Evolutionary conservation across 2,888 invertebrate genomes (phyloP).

Genomic region (Acleris emargana): DNA sequence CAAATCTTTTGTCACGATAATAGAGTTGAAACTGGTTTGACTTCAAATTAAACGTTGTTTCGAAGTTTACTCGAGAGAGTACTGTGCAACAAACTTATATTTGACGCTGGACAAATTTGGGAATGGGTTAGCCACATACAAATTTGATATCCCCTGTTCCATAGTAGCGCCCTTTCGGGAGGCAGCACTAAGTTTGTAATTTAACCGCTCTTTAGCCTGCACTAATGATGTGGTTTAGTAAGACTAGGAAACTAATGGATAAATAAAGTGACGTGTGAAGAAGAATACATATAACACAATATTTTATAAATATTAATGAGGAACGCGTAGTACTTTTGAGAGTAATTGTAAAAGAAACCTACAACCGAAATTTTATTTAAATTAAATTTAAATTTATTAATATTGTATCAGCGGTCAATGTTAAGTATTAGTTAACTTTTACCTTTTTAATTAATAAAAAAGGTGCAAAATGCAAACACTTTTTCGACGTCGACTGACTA

Average conservation of each 20-base stretch:
- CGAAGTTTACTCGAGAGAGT: conserved; percentile 5
- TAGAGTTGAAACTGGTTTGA: conserved; percentile 13
- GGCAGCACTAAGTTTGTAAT: conserved; percentile 16
- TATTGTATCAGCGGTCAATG: no score
- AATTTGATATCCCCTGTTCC: background rate
- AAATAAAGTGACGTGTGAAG: conserved; percentile 1
- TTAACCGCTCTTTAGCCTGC: conserved; percentile 25
- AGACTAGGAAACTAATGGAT: conserved; percentile 27
- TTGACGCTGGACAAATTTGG: conserved; percentile 7
- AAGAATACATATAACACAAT: background rate
- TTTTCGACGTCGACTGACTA: no score
- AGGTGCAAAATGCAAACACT: no score
- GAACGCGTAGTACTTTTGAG: no score
- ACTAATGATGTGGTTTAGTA: conserved; percentile 33
- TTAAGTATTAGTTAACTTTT: no score
- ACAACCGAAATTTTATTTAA: no score
- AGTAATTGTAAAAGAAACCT: no score
- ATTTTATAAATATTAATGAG: background rate
- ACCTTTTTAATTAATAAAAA: no score
- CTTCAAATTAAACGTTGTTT: conserved; percentile 7
- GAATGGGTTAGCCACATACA: background rate
- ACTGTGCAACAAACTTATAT: conserved; percentile 17
- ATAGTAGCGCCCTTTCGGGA: background rate
- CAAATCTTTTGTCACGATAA: background rate
- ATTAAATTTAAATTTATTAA: no score